Evolutionary conservation across 2,888 invertebrate species (phyloP).

Genomic region (Acleris laterana): DNA sequence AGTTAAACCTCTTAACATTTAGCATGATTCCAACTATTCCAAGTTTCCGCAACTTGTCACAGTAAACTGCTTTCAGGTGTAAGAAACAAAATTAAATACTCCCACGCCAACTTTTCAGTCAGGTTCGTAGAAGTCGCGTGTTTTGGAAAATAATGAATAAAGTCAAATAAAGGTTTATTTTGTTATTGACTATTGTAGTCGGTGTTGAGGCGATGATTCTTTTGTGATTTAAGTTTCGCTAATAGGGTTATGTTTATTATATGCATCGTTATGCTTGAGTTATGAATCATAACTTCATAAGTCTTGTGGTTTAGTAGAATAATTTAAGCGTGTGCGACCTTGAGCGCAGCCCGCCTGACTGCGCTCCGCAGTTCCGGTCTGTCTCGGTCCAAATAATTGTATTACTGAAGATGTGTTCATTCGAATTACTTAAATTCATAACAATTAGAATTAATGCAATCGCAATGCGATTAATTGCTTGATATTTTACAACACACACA

Average conservation of each 20-base stretch:
- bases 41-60: too few species aligned
- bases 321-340: constrained; percentile 65
- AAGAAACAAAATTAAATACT: too few species aligned
- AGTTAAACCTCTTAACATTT: too few species aligned
- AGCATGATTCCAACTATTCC: too few species aligned
- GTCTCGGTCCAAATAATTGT: constrained; percentile 64
- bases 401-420: constrained; percentile 61
- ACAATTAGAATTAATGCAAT: neutral
- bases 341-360: constrained; percentile 64
- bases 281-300: constrained; percentile 27
- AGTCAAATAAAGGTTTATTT: too few species aligned
- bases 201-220: neutral
- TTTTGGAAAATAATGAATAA: too few species aligned
- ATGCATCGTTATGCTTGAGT: constrained; percentile 29
- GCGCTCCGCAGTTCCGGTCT: constrained; percentile 69
- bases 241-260: constrained; percentile 22
- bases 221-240: constrained; percentile 22
- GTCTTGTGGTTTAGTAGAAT: constrained; percentile 26
- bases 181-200: too few species aligned
- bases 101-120: too few species aligned
- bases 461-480: neutral
- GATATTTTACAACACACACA: too few species aligned
- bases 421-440: constrained; percentile 45
- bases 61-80: too few species aligned
- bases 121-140: too few species aligned